Conservation (phyloP, 1,140 invertebrate species). For the Drosophila guanche region DNA sequence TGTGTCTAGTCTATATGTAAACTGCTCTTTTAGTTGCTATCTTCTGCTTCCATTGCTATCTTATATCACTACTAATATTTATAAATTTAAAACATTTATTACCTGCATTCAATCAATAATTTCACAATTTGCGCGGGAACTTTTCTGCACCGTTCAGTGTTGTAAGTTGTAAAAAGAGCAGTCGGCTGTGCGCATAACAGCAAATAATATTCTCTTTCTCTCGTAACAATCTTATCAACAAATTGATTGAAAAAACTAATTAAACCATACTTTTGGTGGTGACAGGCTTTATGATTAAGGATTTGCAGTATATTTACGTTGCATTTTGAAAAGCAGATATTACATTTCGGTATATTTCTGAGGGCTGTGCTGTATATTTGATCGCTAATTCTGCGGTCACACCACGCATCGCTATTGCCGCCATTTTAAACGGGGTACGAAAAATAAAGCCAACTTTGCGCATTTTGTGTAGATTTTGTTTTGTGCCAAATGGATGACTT, state of each 20-base stretch:
- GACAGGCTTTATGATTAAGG: not conserved
- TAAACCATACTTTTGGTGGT: no score
- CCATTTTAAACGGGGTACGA: constrained; percentile 65
- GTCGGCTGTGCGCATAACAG: not conserved
- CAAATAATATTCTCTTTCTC: not conserved
- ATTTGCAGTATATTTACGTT: no score
- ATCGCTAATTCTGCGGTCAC: no score
- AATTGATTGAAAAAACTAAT: no score
- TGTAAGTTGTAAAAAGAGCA: constrained; percentile 1
- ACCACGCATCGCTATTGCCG: constrained; percentile 58
- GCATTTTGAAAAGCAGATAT: no score
- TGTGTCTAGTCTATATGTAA: not conserved
- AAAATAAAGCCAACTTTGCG: constrained; percentile 3
- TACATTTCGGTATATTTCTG: no score
- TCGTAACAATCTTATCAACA: no score
- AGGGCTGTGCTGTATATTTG: no score
- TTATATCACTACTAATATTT: no score
- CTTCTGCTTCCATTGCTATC: constrained; percentile 42
- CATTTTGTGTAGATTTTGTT: constrained; percentile 22
- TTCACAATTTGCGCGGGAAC: constrained; percentile 38
- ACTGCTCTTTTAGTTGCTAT: constrained; percentile 50
- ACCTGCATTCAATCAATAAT: not conserved
- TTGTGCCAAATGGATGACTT: constrained; percentile 67
- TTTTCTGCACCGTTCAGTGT: constrained; percentile 4
- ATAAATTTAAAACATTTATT: no score